phyloP scores from a whole-genome alignment of 2,797 vertebrate genomes.

The Lophotriccus pileatus region DNA sequence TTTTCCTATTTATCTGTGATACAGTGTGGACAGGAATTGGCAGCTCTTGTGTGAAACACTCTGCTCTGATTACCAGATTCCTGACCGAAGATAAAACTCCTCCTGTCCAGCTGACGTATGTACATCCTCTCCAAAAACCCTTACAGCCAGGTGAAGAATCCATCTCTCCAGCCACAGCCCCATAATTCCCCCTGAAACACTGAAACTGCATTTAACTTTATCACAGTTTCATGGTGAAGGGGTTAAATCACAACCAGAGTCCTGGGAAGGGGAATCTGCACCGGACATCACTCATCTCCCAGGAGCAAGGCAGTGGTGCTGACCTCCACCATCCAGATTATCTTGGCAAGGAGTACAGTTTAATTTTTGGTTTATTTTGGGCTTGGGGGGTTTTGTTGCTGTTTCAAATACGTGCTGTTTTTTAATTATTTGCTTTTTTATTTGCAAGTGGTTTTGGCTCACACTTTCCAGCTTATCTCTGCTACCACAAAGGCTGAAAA shows the following conservation, averaged over 20 bases:
- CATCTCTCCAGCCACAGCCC: not conserved
- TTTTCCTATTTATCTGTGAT: not conserved
- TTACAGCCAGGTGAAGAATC: not conserved
- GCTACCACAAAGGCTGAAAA: slow-evolving; percentile 38
- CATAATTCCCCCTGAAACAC: not conserved
- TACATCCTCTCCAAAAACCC: not conserved
- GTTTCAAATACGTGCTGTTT: not conserved
- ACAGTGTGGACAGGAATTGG: not conserved
- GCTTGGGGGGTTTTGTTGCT: not conserved
- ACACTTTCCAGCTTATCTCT: slow-evolving; percentile 28
- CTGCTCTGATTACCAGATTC: not conserved
- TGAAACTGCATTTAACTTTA: not conserved
- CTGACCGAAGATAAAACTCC: not conserved
- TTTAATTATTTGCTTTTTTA: not conserved
- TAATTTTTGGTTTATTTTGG: not conserved
- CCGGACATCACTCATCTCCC: not conserved
- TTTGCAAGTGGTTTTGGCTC: not conserved
- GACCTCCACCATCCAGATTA: not conserved
- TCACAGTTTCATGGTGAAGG: not conserved
- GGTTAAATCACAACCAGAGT: not conserved
- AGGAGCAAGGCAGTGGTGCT: not conserved
- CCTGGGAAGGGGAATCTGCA: not conserved
- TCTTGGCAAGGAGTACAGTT: not conserved
- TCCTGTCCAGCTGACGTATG: not conserved
- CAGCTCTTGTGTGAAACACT: not conserved